phyloP scores from a whole-genome alignment of 2,797 vertebrate species.

The Mergus octosetaceus region DNA sequence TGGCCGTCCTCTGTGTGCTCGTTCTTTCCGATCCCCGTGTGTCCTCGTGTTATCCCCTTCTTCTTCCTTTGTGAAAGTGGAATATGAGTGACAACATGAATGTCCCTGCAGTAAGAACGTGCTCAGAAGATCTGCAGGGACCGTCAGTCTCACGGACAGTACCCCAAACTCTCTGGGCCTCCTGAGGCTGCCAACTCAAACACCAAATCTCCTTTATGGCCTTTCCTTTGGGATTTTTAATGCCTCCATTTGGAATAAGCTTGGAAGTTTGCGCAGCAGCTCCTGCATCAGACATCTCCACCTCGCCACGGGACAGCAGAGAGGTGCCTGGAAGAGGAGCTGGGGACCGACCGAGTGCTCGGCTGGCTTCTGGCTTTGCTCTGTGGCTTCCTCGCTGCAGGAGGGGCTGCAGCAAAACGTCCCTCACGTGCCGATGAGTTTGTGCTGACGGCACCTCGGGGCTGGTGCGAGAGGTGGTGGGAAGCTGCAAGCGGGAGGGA shows the following conservation, averaged over 20 bases:
- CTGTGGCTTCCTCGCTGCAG: background rate
- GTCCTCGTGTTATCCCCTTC: background rate
- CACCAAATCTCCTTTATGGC: background rate
- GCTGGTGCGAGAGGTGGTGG: background rate
- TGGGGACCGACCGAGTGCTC: fast-evolving
- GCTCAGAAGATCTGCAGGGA: background rate
- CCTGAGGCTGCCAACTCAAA: background rate
- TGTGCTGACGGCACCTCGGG: background rate
- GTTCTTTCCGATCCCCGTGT: background rate
- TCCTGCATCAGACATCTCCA: background rate
- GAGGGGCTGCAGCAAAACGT: background rate
- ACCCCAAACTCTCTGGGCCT: background rate
- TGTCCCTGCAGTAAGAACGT: background rate
- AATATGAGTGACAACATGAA: background rate
- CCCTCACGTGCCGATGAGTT: background rate
- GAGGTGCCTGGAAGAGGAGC: background rate
- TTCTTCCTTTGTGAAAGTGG: background rate
- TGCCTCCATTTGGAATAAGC: background rate
- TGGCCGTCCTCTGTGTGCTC: background rate
- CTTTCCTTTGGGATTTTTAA: slow-evolving; percentile 14
- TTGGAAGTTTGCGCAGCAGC: background rate
- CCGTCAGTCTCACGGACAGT: background rate
- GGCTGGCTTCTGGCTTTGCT: background rate
- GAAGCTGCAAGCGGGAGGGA: slow-evolving; percentile 15
- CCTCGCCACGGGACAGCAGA: background rate